Conservation (phyloP, 2,797 vertebrate species). For the Anabas testudineus region DNA sequence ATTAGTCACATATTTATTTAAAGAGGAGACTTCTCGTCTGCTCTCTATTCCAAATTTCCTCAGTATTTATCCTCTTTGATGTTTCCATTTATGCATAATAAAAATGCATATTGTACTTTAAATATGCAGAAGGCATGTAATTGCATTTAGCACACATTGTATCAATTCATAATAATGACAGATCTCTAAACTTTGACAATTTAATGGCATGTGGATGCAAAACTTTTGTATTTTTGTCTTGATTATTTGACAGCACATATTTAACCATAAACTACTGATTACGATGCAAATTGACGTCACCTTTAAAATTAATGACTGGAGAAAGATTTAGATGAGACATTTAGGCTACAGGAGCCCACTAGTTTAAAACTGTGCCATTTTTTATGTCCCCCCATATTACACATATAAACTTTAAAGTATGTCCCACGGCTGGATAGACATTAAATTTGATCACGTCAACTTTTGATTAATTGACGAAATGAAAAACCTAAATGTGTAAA, state of each 20-base stretch:
- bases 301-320: slow-evolving; percentile 14
- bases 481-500: slow-evolving; percentile 4
- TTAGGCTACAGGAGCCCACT: slow-evolving; percentile 5
- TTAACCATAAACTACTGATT: slow-evolving; percentile 36
- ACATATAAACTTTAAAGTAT: slow-evolving; percentile 12
- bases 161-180: slow-evolving; percentile 40
- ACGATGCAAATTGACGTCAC: slow-evolving; percentile 19
- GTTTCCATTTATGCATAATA: slow-evolving; percentile 67
- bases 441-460: background rate
- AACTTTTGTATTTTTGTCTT: slow-evolving; percentile 47
- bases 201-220: slow-evolving; percentile 55
- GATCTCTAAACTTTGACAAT: slow-evolving; percentile 29
- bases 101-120: slow-evolving; percentile 77
- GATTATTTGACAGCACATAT: slow-evolving; percentile 36
- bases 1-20: slow-evolving; percentile 74
- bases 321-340: slow-evolving; percentile 24
- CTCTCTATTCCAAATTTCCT: slow-evolving; percentile 69
- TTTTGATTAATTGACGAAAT: background rate
- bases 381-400: slow-evolving; percentile 10
- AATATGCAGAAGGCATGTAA: slow-evolving; percentile 85
- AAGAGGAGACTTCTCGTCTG: slow-evolving; percentile 71
- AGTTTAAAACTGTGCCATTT: slow-evolving; percentile 17
- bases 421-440: slow-evolving; percentile 15
- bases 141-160: slow-evolving; percentile 81
- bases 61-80: slow-evolving; percentile 63